Evolutionary conservation across 2,113 vertebrate genomes (phyloP), one percentile per base, ranked within the genome.

Genomic region (Calyptommatus sinebrachiatus): DNA sequence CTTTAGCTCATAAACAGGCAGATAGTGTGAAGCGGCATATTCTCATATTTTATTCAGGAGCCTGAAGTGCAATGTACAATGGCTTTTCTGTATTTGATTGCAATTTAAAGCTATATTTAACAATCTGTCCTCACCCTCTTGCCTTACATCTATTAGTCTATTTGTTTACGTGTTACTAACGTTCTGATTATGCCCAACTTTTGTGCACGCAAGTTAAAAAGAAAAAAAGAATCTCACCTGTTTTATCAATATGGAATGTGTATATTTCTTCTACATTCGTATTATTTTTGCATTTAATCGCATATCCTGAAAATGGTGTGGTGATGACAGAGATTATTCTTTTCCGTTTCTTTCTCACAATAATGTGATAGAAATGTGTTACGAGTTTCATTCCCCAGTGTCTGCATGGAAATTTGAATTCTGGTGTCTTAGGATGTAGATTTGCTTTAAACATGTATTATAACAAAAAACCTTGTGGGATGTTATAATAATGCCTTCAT

Each of bases 31-130:
- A 93, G 83, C 81, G 91, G 76, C 88, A 88, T 82, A 80, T 78
- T 78, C 87, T 95, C 92, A 94, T 95, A 94, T 95, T 94, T 95
- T 95, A 94, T 95, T 95, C 94, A 95, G 85, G 72, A 92, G 91
- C 81, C 63, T 80, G 84, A 84, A 92, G 89, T 93, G 90, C 90
- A 93, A 90, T 90, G 92, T 92, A 92, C 87, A 88, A 91, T 92
- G 88, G 53, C 4, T 94, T 91, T 83, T 72, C 85, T 88, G 90
- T 88, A 93, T 94, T 88, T 22, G 0, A 87, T 86, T 93, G 81
- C 82, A 90, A 78, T 93, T 92, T 92, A 92, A 92, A 93, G 83
- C 68, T 85, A 21, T 76, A 84, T 89, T 82, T 90, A 89, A 82
- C 92, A 92, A 91, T 87, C 46, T 77, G 82, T 90, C 93, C 89